Percentiles rank a stretch among this genome's conserved stretches.
Conservation (phyloP, 2,797 vertebrate genomes). For the Poecilia gillii region DNA sequence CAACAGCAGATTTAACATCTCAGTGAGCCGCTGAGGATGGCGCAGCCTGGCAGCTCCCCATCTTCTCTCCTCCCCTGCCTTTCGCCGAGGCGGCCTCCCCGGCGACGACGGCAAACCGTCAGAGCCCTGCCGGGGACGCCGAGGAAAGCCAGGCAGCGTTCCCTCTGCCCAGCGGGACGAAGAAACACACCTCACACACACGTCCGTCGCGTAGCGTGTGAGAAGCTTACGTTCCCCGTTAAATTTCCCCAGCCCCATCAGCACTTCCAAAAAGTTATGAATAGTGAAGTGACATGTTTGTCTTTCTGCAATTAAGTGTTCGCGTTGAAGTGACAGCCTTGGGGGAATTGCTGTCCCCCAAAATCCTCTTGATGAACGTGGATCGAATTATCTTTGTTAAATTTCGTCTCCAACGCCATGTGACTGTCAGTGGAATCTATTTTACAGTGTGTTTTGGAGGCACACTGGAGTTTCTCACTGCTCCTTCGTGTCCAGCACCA, state of each 20-base stretch:
- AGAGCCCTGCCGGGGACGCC: slow-evolving; percentile 49
- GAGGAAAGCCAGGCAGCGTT: slow-evolving; percentile 39
- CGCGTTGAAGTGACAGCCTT: not conserved
- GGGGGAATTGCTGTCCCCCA: not conserved
- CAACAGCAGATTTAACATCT: slow-evolving; percentile 65
- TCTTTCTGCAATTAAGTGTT: not conserved
- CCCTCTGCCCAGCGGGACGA: slow-evolving; percentile 43
- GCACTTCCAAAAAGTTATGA: not conserved
- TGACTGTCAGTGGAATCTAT: not conserved
- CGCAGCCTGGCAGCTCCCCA: slow-evolving; percentile 55
- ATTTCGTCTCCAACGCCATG: not conserved
- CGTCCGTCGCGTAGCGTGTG: slow-evolving; percentile 2
- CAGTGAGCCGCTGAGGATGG: slow-evolving; percentile 56
- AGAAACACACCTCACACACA: slow-evolving; percentile 19
- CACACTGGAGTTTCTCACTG: not conserved
- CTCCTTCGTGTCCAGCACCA: not conserved
- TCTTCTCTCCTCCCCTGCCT: slow-evolving; percentile 35
- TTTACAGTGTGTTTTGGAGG: not conserved
- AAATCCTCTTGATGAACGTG: not conserved
- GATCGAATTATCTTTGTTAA: not conserved
- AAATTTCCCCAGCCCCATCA: not conserved
- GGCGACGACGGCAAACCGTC: slow-evolving; percentile 55
- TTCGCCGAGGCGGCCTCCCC: slow-evolving; percentile 43
- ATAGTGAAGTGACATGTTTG: not conserved
- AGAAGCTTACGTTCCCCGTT: not conserved